Evolutionary conservation across 2,888 invertebrate species (phyloP).

Genomic region (Anodontia alba): DNA sequence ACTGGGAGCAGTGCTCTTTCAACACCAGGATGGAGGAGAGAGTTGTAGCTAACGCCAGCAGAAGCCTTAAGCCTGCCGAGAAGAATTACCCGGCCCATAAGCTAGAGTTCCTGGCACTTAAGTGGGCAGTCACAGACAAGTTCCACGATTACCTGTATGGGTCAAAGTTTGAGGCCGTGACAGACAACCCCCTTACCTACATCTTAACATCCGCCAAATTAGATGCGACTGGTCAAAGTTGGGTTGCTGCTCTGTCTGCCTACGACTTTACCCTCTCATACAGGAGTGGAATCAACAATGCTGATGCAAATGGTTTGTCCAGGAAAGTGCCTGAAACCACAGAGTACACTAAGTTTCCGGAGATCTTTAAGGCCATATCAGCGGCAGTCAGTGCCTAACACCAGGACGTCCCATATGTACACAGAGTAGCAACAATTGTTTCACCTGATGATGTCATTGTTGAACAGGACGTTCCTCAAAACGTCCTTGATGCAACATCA

Average conservation of each 20-base stretch:
- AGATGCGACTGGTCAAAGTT: too few relatives aligned
- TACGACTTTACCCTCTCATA: background rate
- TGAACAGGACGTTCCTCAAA: background rate
- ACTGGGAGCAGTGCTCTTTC: background rate
- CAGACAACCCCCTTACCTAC: slow-evolving; percentile 2
- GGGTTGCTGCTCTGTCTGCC: background rate
- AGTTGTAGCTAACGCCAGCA: slow-evolving; percentile 2
- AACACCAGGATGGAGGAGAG: background rate
- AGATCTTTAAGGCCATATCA: background rate
- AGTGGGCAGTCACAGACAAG: slow-evolving; percentile 11
- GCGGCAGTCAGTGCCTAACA: background rate
- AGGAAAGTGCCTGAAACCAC: background rate
- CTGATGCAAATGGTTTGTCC: background rate
- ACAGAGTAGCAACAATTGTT: background rate
- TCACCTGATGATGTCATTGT: background rate
- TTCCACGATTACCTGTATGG: slow-evolving; percentile 12
- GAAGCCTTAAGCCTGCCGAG: slow-evolving; percentile 11
- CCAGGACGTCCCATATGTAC: background rate
- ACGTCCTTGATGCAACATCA: background rate
- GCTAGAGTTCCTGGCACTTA: slow-evolving; percentile 6
- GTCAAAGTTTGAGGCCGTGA: slow-evolving; percentile 5
- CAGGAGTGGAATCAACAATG: background rate
- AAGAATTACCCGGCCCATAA: slow-evolving; percentile 4
- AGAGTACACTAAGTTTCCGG: background rate
- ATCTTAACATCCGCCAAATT: background rate